Evolutionary conservation across 2,113 vertebrate species (phyloP), one percentile per base, ranked within the genome.

Genomic region (Psophia crepitans): DNA sequence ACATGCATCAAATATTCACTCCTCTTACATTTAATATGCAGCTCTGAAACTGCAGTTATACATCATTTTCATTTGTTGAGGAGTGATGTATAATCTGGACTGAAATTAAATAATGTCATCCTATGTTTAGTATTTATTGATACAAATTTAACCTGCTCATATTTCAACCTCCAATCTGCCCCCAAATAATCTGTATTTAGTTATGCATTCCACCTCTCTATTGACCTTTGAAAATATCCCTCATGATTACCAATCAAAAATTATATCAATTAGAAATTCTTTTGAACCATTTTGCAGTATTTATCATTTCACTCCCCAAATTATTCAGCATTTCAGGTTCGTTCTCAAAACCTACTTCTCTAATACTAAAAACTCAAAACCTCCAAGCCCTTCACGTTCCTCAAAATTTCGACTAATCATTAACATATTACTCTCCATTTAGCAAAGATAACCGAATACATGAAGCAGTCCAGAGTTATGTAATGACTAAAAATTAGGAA

Each of bases 191-290:
- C 90, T 92, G 80, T 93, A 95, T 95, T 96, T 97, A 97, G 95
- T 95, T 96, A 97, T 95, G 97, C 89, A 95, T 97, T 97, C 90
- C 92, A 97, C 84, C 92, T 97, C 92, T 97, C 91, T 95, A 96
- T 87, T 96, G 96, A 97, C 92, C 95, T 95, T 96, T 96, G 87
- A 94, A 94, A 97, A 93, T 91, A 95, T 84, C 81, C 81, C 87
- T 89, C 87, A 71, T 93, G 89, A 93, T 84, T 97, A 94, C 95
- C 89, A 94, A 95, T 95, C 89, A 95, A 83, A 96, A 93, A 81
- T 57, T 53, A 87, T 93, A 91, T 92, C 91, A 95, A 91, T 92
- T 93, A 92, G 84, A 94, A 92, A 79, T 79, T 85, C 44, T 87
- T 97, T 80, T 79, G 74, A 91, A 83, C 79, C 32, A 12, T 92